Percentiles rank a stretch among this genome's conserved stretches.
Evolutionary conservation across 2,797 vertebrate genomes (phyloP).

Genomic region (Tapera naevia): DNA sequence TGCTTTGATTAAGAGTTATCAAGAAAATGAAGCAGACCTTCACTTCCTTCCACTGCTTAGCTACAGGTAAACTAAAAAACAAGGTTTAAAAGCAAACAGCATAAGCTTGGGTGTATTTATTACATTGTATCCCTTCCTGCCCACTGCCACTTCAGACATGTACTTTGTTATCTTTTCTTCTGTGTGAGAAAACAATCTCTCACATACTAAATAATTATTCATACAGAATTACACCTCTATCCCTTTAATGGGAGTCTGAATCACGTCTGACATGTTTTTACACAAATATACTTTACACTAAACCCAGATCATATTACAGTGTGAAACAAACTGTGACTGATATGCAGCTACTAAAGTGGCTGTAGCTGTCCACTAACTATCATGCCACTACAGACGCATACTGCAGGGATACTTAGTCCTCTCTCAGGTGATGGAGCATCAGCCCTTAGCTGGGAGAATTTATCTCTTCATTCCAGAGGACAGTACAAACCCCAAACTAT

Average conservation of each 20-base stretch:
- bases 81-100: not conserved
- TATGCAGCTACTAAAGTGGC: accelerated
- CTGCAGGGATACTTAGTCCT: not conserved
- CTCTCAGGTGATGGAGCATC: accelerated
- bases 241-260: not conserved
- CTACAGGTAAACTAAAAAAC: not conserved
- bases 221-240: not conserved
- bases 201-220: not conserved
- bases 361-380: not conserved
- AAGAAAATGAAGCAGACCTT: not conserved
- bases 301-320: not conserved
- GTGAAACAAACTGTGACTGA: not conserved
- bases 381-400: not conserved
- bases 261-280: not conserved
- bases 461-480: no score
- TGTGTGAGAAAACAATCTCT: not conserved
- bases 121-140: no score
- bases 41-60: not conserved
- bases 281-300: not conserved
- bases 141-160: not conserved
- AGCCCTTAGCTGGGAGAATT: not conserved
- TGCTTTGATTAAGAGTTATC: not conserved
- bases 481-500: accelerated
- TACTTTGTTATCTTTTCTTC: not conserved
- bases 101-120: not conserved